These are phyloP conservation scores for Triops cancriformis DNA, from an alignment of 1,140 invertebrate species.

Conservation along the genomic window DNA sequence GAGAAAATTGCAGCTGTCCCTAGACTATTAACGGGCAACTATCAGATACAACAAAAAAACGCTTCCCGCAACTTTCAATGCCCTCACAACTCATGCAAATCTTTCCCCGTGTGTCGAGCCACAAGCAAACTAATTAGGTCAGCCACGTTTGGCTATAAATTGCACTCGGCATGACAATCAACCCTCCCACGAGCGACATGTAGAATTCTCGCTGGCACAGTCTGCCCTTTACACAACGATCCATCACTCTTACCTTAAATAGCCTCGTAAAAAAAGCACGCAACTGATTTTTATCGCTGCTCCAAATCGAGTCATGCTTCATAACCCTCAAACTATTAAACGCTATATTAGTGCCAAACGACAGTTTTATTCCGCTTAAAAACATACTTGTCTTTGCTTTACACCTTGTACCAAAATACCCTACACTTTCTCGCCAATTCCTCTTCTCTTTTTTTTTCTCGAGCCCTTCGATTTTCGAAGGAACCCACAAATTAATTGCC, in stretches of 20 bases:
- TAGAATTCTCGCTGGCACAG: background rate
- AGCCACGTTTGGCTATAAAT: slow-evolving; percentile 10
- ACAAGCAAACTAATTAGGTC: slow-evolving; percentile 10
- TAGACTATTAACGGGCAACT: background rate
- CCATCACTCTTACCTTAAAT: background rate
- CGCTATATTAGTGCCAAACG: background rate
- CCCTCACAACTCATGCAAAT: background rate
- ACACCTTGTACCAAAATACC: background rate
- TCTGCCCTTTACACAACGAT: background rate
- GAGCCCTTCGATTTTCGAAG: background rate
- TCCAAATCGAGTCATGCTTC: background rate
- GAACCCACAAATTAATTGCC: background rate
- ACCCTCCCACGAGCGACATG: slow-evolving; percentile 7
- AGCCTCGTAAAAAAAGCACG: background rate
- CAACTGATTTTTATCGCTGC: background rate
- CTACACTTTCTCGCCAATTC: background rate
- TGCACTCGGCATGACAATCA: background rate
- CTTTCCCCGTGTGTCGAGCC: background rate
- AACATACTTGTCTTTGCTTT: background rate
- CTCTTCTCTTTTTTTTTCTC: background rate
- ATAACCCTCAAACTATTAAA: background rate
- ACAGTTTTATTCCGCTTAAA: background rate
- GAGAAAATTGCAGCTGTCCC: background rate
- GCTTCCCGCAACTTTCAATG: background rate
- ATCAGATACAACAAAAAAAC: background rate